Conservation (phyloP, 2,113 vertebrate genomes). For the Amia ocellicauda region DNA sequence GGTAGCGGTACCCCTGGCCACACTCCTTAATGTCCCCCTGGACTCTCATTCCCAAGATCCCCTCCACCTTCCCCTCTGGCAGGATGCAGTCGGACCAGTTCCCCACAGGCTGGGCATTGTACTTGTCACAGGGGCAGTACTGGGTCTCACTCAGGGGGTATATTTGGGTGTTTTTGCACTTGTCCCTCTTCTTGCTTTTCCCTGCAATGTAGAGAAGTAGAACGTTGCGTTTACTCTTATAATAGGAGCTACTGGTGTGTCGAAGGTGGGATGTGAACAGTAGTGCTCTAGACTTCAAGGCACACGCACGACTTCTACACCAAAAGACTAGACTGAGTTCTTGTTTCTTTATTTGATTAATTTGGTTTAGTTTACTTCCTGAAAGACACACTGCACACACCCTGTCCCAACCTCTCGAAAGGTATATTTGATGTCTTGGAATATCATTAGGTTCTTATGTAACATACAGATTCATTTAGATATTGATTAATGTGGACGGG, state of each 20-base stretch:
- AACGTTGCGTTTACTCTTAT: too few relatives aligned
- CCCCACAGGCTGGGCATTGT: constrained; percentile 91
- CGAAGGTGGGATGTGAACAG: constrained; percentile 4
- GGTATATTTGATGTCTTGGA: too few relatives aligned
- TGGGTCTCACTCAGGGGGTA: constrained; percentile 94
- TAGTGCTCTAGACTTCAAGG: neutral
- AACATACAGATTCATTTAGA: too few relatives aligned
- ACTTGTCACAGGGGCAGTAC: constrained; percentile 94
- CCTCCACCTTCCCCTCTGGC: constrained; percentile 75
- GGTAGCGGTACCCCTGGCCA: constrained; percentile 93
- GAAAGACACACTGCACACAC: too few relatives aligned
- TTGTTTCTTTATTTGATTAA: constrained; percentile 5
- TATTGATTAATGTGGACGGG: too few relatives aligned
- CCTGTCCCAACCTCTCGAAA: too few relatives aligned
- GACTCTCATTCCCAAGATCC: constrained; percentile 68
- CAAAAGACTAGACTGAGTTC: constrained; percentile 15
- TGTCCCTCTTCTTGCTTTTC: constrained; percentile 95
- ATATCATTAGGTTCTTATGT: too few relatives aligned
- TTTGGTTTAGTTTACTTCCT: too few relatives aligned
- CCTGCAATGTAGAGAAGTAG: constrained; percentile 63
- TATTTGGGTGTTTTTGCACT: constrained; percentile 88
- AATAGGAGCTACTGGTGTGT: too few relatives aligned
- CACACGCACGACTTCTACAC: neutral
- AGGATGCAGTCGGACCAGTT: constrained; percentile 98
- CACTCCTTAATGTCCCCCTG: constrained; percentile 87